Percentiles rank a stretch among this genome's conserved stretches.
These are phyloP conservation scores for Thamnophis sirtalis DNA, from an alignment of 2,113 vertebrate genomes.

Conservation along the genomic window DNA sequence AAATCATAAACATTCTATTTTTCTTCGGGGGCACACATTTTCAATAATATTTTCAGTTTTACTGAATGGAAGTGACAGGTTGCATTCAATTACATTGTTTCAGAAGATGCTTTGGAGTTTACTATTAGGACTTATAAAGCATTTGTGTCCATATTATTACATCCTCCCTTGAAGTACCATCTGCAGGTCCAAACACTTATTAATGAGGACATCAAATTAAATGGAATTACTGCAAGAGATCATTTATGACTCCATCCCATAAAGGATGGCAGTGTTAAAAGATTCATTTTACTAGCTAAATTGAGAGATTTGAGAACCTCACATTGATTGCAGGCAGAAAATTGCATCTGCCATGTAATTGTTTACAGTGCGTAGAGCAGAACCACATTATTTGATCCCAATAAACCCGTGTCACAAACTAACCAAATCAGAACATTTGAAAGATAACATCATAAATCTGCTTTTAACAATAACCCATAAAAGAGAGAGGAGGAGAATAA, in stretches of 20 bases:
- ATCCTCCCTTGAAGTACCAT: accelerated
- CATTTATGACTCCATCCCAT: not conserved
- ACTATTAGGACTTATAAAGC: not conserved
- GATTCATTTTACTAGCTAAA: not conserved
- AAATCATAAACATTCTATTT: too few species aligned
- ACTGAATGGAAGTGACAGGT: not conserved
- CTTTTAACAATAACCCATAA: constrained; percentile 29
- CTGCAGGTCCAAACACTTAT: not conserved
- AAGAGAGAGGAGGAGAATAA: constrained; percentile 8
- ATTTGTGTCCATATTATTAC: not conserved
- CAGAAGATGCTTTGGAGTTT: not conserved
- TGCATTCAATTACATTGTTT: not conserved
- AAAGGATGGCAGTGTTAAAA: constrained; percentile 34
- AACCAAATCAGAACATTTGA: constrained; percentile 35
- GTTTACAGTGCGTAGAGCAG: constrained; percentile 3
- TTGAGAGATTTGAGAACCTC: constrained; percentile 3
- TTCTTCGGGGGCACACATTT: not conserved
- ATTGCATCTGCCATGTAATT: constrained; percentile 1
- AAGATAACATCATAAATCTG: constrained; percentile 21
- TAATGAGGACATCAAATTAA: constrained; percentile 19
- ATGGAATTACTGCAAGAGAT: constrained; percentile 8
- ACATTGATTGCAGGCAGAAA: constrained; percentile 29
- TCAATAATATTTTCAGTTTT: constrained; percentile 19
- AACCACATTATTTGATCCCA: constrained; percentile 27
- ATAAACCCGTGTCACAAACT: constrained; percentile 43